Conservation (phyloP, 2,888 invertebrate species). For the Sialis fuliginosa region DNA sequence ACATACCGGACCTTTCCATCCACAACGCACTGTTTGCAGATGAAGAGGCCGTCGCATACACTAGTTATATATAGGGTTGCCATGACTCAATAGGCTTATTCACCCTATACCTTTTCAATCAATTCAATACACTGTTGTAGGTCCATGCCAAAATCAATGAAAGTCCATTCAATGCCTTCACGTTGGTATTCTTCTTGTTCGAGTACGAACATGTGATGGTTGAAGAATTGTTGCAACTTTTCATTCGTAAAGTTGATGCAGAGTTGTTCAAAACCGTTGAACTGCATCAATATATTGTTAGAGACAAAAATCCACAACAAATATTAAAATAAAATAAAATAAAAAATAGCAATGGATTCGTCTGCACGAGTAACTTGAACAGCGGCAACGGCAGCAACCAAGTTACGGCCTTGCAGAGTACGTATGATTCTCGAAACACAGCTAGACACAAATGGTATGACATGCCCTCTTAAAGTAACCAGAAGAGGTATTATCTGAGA, state of each 20-base stretch:
- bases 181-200: conserved; percentile 86
- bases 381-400: no score
- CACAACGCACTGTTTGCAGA: not conserved
- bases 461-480: not conserved
- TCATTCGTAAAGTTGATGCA: conserved; percentile 92
- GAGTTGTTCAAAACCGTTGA: conserved; percentile 83
- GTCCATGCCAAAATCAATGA: conserved; percentile 89
- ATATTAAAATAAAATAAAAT: no score
- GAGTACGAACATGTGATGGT: conserved; percentile 86
- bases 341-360: no score
- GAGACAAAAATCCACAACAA: no score
- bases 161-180: conserved; percentile 83
- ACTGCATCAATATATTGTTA: conserved; percentile 26
- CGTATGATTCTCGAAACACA: no score
- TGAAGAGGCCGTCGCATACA: not conserved
- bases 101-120: conserved; percentile 53
- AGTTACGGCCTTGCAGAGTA: no score
- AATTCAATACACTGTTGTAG: conserved; percentile 69
- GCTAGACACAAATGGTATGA: no score
- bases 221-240: conserved; percentile 88
- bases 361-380: no score
- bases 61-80: conserved; percentile 6
- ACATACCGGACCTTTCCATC: not conserved
- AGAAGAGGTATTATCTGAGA: not conserved
- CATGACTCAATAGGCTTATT: conserved; percentile 8